Base-by-base conservation (phyloP, 2,888 invertebrate species). In the Automeris io region DNA sequence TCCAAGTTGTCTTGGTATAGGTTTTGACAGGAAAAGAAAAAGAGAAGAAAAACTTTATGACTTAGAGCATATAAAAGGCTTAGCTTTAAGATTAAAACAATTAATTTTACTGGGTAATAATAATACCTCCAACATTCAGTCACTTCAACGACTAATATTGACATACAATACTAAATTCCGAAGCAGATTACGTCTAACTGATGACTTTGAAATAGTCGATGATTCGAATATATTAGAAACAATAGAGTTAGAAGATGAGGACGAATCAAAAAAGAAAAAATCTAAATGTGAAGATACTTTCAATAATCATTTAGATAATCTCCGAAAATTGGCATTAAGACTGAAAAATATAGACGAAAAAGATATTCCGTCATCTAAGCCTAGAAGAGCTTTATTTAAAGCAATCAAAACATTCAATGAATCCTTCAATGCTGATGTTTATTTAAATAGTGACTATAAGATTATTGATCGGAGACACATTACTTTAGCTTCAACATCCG, bases 381-480 rank as follows among this genome's bases (percentile, higher is more conserved):
- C 80, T 38, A 69, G 69, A 42, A 62, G 83, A 53, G 70, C 73
- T 0, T 66, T 86, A 7, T 72, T 73, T 1, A 72, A 63, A 40
- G 59, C 78, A 5, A 50, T 86, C 2, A 79, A 70, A 59, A 71
- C 62, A 2, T 85, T 79, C 33, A 86, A 86, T 41, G 67, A 70
- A 42, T 63, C 67, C 2, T 81, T 73, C 40, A 63, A 75, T 37
- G 69, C 77, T 1, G 80, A 82, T 42, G 54, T 82, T 32, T 69
- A 71, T 41, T 33, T 80, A n/a, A 66, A 63, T 38, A 45, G 46
- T 4, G 55, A 63, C 40, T 70, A 59, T 37, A 69, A 78, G 48
- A 35, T 86, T 1, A 43, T 70, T 9, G 69, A 82, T 45, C 66
- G 57, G 32, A 67, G 57, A 18, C 57, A 60, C 22, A 70, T 83